Percentiles rank a stretch among this genome's conserved stretches.
Conservation (phyloP, 1,140 invertebrate genomes). For the Potamilus streckersoni region DNA sequence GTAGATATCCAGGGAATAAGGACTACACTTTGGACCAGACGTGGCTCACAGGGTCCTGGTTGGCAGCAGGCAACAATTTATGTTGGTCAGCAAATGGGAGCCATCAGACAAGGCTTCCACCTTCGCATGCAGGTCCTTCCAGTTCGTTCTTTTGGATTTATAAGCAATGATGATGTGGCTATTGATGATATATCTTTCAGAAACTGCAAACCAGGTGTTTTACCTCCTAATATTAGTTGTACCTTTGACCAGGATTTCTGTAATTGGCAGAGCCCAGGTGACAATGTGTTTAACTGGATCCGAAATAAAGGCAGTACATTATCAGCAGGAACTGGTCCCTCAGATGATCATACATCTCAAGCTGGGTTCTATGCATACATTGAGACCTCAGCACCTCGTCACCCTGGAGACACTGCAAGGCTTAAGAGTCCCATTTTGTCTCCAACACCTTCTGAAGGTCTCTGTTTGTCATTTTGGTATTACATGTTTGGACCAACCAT, state of each 20-base stretch:
- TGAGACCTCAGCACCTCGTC: constrained; percentile 49
- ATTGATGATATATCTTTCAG: constrained; percentile 59
- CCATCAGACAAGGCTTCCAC: constrained; percentile 22
- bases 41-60: constrained; percentile 20
- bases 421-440: constrained; percentile 65
- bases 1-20: constrained; percentile 37
- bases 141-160: constrained; percentile 30
- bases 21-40: constrained; percentile 22
- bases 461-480: constrained; percentile 74
- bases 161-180: constrained; percentile 39
- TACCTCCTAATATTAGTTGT: constrained; percentile 38
- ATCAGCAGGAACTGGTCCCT: constrained; percentile 49
- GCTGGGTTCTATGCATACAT: constrained; percentile 51
- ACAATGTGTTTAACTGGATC: constrained; percentile 59
- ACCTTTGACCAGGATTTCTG: constrained; percentile 53
- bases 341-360: constrained; percentile 49
- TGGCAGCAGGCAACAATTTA: constrained; percentile 47
- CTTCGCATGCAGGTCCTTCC: constrained; percentile 39
- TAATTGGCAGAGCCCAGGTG: constrained; percentile 49
- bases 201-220: constrained; percentile 42
- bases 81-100: constrained; percentile 43
- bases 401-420: constrained; percentile 77
- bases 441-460: constrained; percentile 44
- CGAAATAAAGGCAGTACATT: constrained; percentile 36
- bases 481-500: constrained; percentile 79